These are phyloP conservation scores for Zaprionus vittiger DNA, from an alignment of 1,140 invertebrate species.

Conservation along the genomic window DNA sequence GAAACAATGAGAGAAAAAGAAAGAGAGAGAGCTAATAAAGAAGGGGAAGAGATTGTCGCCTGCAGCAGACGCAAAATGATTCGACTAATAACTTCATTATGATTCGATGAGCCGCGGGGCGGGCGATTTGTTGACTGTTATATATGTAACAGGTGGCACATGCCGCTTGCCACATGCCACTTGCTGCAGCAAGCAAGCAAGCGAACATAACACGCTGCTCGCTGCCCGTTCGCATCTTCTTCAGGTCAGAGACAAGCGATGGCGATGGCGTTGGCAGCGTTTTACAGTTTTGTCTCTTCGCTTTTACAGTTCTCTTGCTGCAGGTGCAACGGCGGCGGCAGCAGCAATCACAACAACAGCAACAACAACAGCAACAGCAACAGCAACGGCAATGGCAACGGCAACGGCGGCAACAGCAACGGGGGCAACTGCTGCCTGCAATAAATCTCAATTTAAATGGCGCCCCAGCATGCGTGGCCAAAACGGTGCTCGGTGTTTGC, in stretches of 20 bases:
- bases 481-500: conserved; percentile 70
- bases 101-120: conserved; percentile 40
- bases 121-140: conserved; percentile 69
- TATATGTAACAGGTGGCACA: conserved; percentile 60
- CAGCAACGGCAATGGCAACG: conserved; percentile 35
- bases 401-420: conserved; percentile 40
- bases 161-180: conserved; percentile 46
- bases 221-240: conserved; percentile 15
- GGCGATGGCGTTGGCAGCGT: conserved; percentile 36
- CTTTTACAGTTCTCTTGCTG: conserved; percentile 44
- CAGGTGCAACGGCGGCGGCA: conserved; percentile 31
- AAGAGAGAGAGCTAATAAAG: not conserved
- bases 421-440: conserved; percentile 66
- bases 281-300: conserved; percentile 76
- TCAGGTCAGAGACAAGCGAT: conserved; percentile 38
- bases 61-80: conserved; percentile 53
- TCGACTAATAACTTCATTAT: conserved; percentile 77
- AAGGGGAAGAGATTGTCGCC: conserved; percentile 12
- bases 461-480: conserved; percentile 83
- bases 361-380: conserved; percentile 17
- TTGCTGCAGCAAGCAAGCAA: conserved; percentile 1
- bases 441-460: conserved; percentile 84
- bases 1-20: not conserved
- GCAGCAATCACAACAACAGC: conserved; percentile 29
- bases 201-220: not conserved